phyloP scores from a whole-genome alignment of 2,797 vertebrate species.

The Phyllotis vaccarum region DNA sequence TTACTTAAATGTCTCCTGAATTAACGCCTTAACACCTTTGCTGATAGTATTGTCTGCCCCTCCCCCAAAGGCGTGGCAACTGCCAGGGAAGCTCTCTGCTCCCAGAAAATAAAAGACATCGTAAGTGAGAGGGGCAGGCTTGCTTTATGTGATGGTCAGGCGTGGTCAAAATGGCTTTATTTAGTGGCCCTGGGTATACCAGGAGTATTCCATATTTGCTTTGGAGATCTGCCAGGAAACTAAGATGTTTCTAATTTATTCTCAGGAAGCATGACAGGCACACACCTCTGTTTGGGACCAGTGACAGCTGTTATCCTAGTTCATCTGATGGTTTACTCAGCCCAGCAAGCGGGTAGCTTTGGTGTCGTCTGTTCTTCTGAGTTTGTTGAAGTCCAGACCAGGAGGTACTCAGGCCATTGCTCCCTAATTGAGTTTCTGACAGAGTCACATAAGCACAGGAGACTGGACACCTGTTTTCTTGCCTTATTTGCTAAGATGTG shows the following conservation, averaged over 20 bases:
- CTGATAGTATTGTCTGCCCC: not conserved
- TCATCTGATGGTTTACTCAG: not conserved
- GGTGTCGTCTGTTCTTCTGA: not conserved
- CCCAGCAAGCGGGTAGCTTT: not conserved
- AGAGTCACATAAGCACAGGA: not conserved
- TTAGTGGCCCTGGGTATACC: not conserved
- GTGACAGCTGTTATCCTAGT: not conserved
- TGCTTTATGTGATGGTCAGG: not conserved
- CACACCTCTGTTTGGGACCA: constrained; percentile 16
- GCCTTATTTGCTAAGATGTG: not conserved
- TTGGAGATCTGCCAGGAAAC: constrained; percentile 27
- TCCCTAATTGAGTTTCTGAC: not conserved
- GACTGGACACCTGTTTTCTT: not conserved
- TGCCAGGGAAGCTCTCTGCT: not conserved
- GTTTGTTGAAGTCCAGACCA: not conserved
- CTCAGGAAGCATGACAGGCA: constrained; percentile 6
- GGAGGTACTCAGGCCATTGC: not conserved
- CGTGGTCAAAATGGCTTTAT: not conserved
- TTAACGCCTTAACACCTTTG: constrained; percentile 20
- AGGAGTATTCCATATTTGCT: constrained; percentile 24
- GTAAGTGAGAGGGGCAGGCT: not conserved
- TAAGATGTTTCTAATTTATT: not conserved
- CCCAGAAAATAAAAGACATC: not conserved
- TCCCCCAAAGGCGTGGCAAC: not conserved
- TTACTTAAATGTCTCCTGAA: constrained; percentile 52